These are phyloP conservation scores for Poeciliopsis paucimaculata DNA, from an alignment of 2,797 vertebrate species.

Conservation along the genomic window DNA sequence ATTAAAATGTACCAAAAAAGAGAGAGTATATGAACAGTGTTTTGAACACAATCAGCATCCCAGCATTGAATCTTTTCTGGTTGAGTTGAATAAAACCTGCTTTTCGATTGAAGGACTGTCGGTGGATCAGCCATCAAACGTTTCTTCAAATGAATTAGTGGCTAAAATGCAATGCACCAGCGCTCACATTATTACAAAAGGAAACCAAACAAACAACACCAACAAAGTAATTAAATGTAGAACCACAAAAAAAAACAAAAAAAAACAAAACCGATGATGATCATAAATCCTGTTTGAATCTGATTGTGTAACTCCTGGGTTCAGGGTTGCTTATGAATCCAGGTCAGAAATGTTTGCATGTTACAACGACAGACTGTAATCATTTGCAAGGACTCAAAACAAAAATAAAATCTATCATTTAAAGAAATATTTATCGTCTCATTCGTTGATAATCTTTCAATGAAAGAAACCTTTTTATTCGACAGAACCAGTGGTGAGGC, in stretches of 20 bases:
- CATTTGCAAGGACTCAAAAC: neutral
- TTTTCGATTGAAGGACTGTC: too few relatives aligned
- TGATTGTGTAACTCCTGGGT: neutral
- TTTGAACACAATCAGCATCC: too few relatives aligned
- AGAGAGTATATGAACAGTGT: neutral
- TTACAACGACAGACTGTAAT: neutral
- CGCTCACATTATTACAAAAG: neutral
- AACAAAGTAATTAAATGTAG: neutral
- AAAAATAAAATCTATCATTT: neutral
- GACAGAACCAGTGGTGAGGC: neutral
- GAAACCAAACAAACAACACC: neutral
- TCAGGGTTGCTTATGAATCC: neutral
- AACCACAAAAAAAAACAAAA: neutral
- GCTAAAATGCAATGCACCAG: neutral
- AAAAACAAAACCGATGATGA: neutral
- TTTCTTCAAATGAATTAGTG: too few relatives aligned
- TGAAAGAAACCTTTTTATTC: neutral
- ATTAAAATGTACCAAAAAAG: neutral
- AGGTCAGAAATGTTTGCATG: neutral
- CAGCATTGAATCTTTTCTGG: too few relatives aligned
- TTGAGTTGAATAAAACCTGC: too few relatives aligned
- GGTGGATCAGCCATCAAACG: too few relatives aligned
- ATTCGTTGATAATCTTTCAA: neutral
- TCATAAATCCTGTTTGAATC: neutral
- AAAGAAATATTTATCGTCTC: neutral